Conservation (phyloP, 1,140 invertebrate species). For the Drosophila novamexicana region DNA sequence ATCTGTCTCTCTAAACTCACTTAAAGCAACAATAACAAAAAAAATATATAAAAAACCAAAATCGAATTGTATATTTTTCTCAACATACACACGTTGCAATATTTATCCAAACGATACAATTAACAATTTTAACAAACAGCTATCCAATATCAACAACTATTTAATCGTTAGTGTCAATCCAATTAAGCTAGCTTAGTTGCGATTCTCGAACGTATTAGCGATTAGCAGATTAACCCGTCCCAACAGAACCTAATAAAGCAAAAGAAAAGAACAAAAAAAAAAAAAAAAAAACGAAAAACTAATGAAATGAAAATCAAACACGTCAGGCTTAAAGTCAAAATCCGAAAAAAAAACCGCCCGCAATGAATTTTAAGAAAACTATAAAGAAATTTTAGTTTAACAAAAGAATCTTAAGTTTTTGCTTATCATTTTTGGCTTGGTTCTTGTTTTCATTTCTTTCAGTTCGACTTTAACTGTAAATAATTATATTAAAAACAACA, state of each 20-base stretch:
- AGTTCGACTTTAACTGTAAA: conserved; percentile 72
- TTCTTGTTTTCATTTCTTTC: conserved; percentile 63
- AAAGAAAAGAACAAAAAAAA: conserved; percentile 54
- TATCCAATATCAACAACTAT: conserved; percentile 53
- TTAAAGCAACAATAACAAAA: conserved; percentile 56
- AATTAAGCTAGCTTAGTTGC: conserved; percentile 80
- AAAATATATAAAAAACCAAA: conserved; percentile 52
- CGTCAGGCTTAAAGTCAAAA: conserved; percentile 26
- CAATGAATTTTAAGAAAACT: conserved; percentile 61
- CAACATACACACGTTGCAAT: conserved; percentile 57
- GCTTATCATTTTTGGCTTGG: conserved; percentile 58
- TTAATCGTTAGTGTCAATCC: conserved; percentile 74
- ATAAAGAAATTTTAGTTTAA: conserved; percentile 68
- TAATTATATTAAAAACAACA: conserved; percentile 66
- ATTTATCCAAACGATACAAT: conserved; percentile 57
- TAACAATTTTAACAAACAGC: conserved; percentile 25
- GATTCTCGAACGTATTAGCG: conserved; percentile 82
- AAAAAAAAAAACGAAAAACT: conserved; percentile 41
- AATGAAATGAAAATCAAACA: conserved; percentile 23
- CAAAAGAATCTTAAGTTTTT: conserved; percentile 51
- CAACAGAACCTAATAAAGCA: conserved; percentile 68
- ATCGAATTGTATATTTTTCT: conserved; percentile 64
- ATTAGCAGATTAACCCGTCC: conserved; percentile 84
- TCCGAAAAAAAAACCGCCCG: conserved; percentile 41
- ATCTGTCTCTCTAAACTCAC: conserved; percentile 57